Base-by-base conservation (phyloP, 2,888 invertebrate genomes). In the Lysandra bellargus region DNA sequence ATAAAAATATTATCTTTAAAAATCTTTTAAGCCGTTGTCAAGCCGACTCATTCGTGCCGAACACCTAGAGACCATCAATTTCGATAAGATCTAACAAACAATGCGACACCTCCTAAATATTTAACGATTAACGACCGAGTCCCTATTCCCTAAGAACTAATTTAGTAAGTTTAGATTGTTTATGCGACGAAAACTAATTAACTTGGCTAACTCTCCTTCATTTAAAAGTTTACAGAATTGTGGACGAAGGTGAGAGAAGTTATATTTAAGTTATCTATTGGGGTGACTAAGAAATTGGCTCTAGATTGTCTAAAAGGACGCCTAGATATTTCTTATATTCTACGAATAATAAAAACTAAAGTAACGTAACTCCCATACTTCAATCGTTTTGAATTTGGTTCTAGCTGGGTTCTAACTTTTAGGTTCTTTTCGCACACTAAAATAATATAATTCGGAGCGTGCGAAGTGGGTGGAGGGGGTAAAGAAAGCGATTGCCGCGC, bases 171-270 rank as follows among this genome's bases (percentile, higher is more conserved):
- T 69, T 14, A 17, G 33, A 9, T 69, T 69, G 69, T 69, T 69
- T 69, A 69, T 37, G 69, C 33, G 69, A 33, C 37, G 33, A 69
- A 69, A 69, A 37, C 33, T 69, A 69, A 69, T 69, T 69, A 69
- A 5, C 69, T 17, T 33, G 14, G 33, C 4, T 30, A 14, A 69
- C 69, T 30, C 9, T 14, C 69, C 69, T 14, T 33, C 12, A 14
- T 69, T 37, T 17, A 69, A 69, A 69, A 69, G 69, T 69, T 69
- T 69, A 37, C 69, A 33, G 69, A 69, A 69, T 69, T 69, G 69
- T 69, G 69, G 69, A 4, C 33, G 69, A 69, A 69, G 33, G 17
- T 14, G 14, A 33, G 9, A 9, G 1, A 64, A 64, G 64, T 30
- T 64, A 64, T 14, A 14, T 69, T 69, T 12, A 23, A 30, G 30